Conservation (phyloP, 2,113 vertebrate genomes). For the Psephotus haematonotus region DNA sequence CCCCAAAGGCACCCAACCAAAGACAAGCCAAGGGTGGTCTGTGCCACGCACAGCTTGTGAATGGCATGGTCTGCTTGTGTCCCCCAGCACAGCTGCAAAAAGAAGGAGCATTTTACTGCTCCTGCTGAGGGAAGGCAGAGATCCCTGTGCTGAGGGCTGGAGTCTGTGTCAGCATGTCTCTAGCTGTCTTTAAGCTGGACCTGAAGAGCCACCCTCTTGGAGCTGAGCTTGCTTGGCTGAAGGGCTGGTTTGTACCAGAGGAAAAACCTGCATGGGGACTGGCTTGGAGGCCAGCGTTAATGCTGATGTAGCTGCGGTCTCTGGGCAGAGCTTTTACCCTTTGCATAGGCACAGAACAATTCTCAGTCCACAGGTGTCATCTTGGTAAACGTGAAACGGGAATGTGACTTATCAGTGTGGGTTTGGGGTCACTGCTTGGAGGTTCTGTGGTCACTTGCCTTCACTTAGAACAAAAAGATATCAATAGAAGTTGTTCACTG, state of each 20-base stretch:
- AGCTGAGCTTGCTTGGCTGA: not conserved
- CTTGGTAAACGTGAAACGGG: not conserved
- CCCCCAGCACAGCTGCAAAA: not conserved
- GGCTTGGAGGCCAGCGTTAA: not conserved
- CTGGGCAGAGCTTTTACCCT: not conserved
- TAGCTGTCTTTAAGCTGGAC: not conserved
- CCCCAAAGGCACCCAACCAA: not conserved
- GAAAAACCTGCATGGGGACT: not conserved
- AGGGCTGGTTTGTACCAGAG: not conserved
- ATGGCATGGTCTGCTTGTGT: accelerated
- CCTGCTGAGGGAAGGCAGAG: not conserved
- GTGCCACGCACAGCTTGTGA: not conserved
- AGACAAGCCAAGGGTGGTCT: not conserved
- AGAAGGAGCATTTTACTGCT: not conserved
- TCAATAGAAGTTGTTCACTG: not conserved
- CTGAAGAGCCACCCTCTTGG: not conserved
- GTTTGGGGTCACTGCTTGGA: not conserved
- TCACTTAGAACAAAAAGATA: not conserved
- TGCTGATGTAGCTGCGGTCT: not conserved
- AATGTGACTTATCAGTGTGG: accelerated
- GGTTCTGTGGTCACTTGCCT: not conserved
- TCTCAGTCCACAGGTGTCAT: not conserved
- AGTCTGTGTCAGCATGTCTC: not conserved
- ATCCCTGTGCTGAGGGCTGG: not conserved
- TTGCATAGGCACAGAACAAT: not conserved